Percentiles rank a stretch among this genome's conserved stretches.
phyloP scores from a whole-genome alignment of 2,113 vertebrate genomes.

The Campylorhamphus procurvoides region DNA sequence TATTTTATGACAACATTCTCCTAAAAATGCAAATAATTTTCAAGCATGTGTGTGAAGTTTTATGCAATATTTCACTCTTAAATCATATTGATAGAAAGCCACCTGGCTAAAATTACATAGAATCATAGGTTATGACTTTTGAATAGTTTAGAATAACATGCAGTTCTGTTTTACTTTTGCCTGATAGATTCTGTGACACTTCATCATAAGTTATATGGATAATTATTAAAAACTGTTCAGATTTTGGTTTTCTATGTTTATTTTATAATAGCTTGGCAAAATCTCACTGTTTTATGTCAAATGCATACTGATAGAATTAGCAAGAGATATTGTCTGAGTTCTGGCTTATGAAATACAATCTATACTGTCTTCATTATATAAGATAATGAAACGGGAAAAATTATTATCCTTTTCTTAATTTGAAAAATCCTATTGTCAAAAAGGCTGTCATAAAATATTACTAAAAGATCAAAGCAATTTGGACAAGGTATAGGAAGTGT shows the following conservation, averaged over 20 bases:
- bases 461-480: neutral
- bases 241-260: neutral
- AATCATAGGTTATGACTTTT: neutral
- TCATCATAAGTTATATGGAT: neutral
- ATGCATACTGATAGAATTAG: neutral
- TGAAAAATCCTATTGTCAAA: constrained; percentile 1
- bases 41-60: neutral
- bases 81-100: neutral
- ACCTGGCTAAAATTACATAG: neutral
- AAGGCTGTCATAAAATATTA: neutral
- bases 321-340: neutral
- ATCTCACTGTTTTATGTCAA: neutral
- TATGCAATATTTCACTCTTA: neutral
- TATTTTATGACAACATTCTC: neutral
- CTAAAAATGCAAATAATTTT: neutral
- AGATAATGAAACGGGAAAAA: neutral
- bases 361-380: neutral
- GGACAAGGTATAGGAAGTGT: neutral
- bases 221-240: neutral
- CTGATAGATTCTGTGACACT: neutral
- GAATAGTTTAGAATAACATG: neutral
- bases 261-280: neutral
- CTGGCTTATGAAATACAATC: neutral
- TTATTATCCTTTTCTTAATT: neutral
- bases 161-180: neutral